phyloP scores from a whole-genome alignment of 2,113 vertebrate genomes.

The Petrocephalus zakoni region DNA sequence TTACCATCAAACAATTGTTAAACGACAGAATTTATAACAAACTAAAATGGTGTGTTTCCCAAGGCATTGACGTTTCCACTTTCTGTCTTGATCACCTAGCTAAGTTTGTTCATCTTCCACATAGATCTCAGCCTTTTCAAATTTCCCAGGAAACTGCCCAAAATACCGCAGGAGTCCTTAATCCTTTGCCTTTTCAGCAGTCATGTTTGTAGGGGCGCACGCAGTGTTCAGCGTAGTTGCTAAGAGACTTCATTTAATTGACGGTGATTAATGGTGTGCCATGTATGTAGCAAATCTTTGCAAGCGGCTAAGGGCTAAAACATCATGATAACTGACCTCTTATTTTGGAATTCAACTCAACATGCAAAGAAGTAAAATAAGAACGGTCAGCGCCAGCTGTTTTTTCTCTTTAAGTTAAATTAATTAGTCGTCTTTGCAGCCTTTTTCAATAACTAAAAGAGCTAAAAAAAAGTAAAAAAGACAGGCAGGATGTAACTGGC shows the following conservation, averaged over 20 bases:
- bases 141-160: background rate
- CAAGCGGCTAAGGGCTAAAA: background rate
- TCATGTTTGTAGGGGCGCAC: background rate
- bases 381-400: background rate
- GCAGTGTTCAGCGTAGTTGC: background rate
- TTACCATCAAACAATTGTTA: background rate
- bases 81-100: background rate
- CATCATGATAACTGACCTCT: background rate
- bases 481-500: background rate
- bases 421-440: background rate
- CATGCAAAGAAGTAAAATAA: conserved; percentile 6
- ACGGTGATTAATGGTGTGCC: background rate
- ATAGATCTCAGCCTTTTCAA: background rate
- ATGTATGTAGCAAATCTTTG: background rate
- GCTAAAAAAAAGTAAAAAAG: background rate
- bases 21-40: too few species aligned
- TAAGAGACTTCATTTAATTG: background rate
- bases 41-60: background rate
- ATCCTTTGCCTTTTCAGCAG: background rate
- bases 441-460: background rate
- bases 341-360: conserved; percentile 14
- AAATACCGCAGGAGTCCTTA: background rate
- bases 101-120: background rate
- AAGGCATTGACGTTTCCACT: background rate
- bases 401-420: background rate